Percentiles rank a stretch among this genome's conserved stretches.
Evolutionary conservation across 2,888 invertebrate species (phyloP).

Genomic region (Nomada hirtipes): DNA sequence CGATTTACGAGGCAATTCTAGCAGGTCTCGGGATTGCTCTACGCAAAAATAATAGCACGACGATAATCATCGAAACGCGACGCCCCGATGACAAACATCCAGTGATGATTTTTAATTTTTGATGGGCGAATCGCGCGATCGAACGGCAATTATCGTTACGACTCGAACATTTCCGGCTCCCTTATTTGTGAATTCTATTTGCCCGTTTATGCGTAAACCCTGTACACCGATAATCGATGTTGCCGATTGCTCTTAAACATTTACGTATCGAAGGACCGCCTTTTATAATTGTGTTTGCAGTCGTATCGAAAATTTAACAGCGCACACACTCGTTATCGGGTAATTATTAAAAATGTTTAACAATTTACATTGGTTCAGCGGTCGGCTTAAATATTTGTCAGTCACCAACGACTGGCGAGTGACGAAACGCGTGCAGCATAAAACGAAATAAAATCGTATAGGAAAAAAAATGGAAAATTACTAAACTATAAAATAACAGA

Average conservation of each 20-base stretch:
- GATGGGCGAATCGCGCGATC: constrained; percentile 9
- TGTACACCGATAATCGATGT: not conserved
- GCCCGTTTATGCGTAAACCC: not conserved
- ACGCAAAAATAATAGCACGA: constrained; percentile 22
- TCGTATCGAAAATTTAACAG: not conserved
- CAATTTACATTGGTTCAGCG: constrained; percentile 36
- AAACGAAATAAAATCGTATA: not conserved
- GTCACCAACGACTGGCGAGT: constrained; percentile 9
- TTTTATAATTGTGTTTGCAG: not conserved
- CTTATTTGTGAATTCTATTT: constrained; percentile 37
- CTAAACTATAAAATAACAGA: not conserved
- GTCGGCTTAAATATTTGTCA: constrained; percentile 57
- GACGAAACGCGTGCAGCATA: not conserved
- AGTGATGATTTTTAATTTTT: constrained; percentile 50
- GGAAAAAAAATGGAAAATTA: not conserved
- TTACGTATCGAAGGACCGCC: not conserved
- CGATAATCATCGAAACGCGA: not conserved
- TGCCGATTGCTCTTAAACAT: constrained; percentile 23
- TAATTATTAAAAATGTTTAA: constrained; percentile 51
- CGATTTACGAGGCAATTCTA: constrained; percentile 55
- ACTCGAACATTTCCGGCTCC: constrained; percentile 6
- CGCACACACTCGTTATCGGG: no score
- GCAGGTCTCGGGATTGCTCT: constrained; percentile 4
- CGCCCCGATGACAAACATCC: constrained; percentile 6
- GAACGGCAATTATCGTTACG: constrained; percentile 22